These are phyloP conservation scores for Lasaia peninsularis DNA, from an alignment of 1,140 invertebrate species.

Conservation along the genomic window DNA sequence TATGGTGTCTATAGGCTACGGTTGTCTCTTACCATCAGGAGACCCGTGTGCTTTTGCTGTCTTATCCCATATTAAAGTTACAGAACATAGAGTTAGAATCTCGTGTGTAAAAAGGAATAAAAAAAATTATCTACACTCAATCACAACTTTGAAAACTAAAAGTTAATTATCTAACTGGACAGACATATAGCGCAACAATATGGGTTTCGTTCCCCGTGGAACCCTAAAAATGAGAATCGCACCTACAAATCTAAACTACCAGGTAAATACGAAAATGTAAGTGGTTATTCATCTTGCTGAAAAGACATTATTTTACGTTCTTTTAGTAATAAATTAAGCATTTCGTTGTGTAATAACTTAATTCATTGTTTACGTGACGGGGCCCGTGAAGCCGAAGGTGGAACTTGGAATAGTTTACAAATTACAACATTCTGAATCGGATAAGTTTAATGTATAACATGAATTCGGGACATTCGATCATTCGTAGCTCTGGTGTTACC, in stretches of 20 bases:
- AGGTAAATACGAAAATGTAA: background rate
- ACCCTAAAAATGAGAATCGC: background rate
- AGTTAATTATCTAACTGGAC: too few species aligned
- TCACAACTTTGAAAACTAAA: too few species aligned
- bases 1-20: too few species aligned
- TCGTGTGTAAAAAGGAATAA: too few species aligned
- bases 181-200: too few species aligned
- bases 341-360: conserved; percentile 31
- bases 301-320: conserved; percentile 7
- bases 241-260: background rate
- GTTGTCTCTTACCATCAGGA: too few species aligned
- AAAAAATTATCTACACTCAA: too few species aligned
- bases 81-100: too few species aligned
- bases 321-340: conserved; percentile 19
- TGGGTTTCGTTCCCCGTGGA: background rate
- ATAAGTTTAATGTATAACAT: conserved; percentile 60
- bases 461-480: conserved; percentile 56
- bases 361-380: conserved; percentile 32
- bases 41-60: too few species aligned
- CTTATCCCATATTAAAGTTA: too few species aligned
- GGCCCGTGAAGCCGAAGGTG: conserved; percentile 18
- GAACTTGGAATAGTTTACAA: conserved; percentile 44
- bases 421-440: conserved; percentile 53
- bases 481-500: conserved; percentile 42
- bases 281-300: background rate